Base-by-base conservation (phyloP, 2,797 vertebrate species). In the Gallinago nigripennis region DNA sequence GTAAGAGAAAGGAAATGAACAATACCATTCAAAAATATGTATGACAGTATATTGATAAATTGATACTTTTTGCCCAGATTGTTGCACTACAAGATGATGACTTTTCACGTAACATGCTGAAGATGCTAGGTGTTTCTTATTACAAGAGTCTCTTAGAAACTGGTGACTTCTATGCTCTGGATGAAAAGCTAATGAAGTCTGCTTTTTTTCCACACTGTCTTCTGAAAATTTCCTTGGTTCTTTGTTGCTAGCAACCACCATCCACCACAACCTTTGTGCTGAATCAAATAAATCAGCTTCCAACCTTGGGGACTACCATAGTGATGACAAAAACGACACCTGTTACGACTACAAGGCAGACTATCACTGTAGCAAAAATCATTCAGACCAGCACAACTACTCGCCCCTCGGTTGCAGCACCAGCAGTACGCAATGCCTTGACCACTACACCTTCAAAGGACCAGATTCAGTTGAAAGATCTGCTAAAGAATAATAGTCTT, bases 221-320 rank as follows among this genome's bases (percentile, higher is more conserved):
- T 21, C 83, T 94, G 19, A 96, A 88, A 88, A 79, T 43, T 21
- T 45, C 43, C 41, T 6, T 25, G 6, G 4, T 90, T 92, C 43
- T 92, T 75, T 84, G 16, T 88, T 45, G 96, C 96, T 98, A 99
- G 97, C 99, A 99, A 97, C 99, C 99, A 96, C 99, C 99, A 83
- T 99, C 99, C 83, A 99, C 99, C 95, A 99, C 99, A 92, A 99
- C 99, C 5, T 99, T 99, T 97, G 99, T 99, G 97, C 98, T 99
- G 97, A 99, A 99, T 98, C 99, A 99, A 96, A 99, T 99, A 94
- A 99, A 99, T 98, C 99, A 99, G 97, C 98, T 99, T 97, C 99
- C 99, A 12, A 99, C 99, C 15, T 98, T 99, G 64, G 99, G 99
- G 91, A 98, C 98, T 71, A 98, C 99, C 35, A 97, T 98, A 75